Base-by-base conservation (phyloP, 92 coral and sea anemone genomes). In the Pocillopora meandrina region DNA sequence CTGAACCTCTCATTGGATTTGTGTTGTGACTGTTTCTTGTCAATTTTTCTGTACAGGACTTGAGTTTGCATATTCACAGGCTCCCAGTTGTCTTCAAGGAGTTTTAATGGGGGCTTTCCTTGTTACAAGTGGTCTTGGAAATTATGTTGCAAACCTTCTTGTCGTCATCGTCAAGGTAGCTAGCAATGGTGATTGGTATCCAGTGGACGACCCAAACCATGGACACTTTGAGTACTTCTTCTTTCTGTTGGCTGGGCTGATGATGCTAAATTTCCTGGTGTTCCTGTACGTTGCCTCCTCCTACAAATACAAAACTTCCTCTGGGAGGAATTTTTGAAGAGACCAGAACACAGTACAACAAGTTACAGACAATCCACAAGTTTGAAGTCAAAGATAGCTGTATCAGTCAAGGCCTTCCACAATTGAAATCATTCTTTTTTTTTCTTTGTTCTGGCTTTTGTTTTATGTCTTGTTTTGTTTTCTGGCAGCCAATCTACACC, bases 11-110 rank as follows among this genome's bases (percentile, higher is more conserved):
- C 52, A 42, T 42, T 42, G 5, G 52, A 42, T 42, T 42, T 42
- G 1, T 42, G 52, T 42, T 42, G 4, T 42, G 8, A 42, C 8
- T 42, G 2, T 42, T 42, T 3, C 19, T 77, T 61, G 18, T 61
- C 33, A 19, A 26, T 17, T 68, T 26, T 36, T 60, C 61, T 74
- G 36, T 12, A 1, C 78, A 95, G 97, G 98, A 20, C 80, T 93
- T 64, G 99, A 96, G 87, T 89, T 96, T 52, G 99, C 98, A 12
- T 94, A 96, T 84, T 89, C 94, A 3, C 98, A 96, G 65, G 92
- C 99, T 42, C 98, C 99, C 11, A 61, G 83, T 21, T 80, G 89
- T 58, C 91, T 94, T 47, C 95, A 91, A 78, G 99, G 98, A 58
- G 89, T 94, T 47, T 88, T 96, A 10, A 96, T 96, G 99, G 99